Evolutionary conservation across 2,888 invertebrate species (phyloP).

Genomic region (Atrina japonica): DNA sequence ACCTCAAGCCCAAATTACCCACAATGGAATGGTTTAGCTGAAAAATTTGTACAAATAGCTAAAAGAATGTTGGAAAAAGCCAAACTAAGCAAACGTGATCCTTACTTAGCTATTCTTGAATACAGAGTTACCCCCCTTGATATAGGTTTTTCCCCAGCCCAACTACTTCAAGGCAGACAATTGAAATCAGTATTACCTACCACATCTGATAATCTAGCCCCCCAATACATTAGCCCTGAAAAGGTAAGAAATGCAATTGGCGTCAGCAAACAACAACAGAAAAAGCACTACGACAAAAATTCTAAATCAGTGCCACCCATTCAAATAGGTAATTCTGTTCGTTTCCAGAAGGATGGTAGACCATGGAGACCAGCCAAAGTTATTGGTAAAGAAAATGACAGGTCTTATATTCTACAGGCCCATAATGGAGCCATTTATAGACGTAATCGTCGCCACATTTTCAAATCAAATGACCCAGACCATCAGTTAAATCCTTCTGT

Average conservation of each 20-base stretch:
- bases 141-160: constrained; percentile 20
- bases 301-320: constrained; percentile 1
- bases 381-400: not conserved
- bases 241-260: constrained; percentile 4
- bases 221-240: not conserved
- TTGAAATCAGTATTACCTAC: constrained; percentile 15
- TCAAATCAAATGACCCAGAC: constrained; percentile 23
- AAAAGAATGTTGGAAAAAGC: constrained; percentile 33
- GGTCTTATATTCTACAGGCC: constrained; percentile 9
- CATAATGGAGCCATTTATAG: constrained; percentile 17
- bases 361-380: constrained; percentile 24
- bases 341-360: constrained; percentile 14
- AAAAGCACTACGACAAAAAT: constrained; percentile 6
- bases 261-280: constrained; percentile 6
- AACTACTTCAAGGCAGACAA: constrained; percentile 4
- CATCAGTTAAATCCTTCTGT: not conserved
- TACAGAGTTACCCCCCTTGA: constrained; percentile 14
- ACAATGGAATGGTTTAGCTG: constrained; percentile 27
- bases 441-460: constrained; percentile 22
- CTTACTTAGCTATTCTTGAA: constrained; percentile 28
- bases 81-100: constrained; percentile 27
- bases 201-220: not conserved
- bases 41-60: constrained; percentile 27
- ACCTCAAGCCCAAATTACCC: constrained; percentile 26
- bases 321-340: constrained; percentile 8